These are phyloP conservation scores for Heliothis subflexa DNA, from an alignment of 1,140 invertebrate species.

Conservation along the genomic window DNA sequence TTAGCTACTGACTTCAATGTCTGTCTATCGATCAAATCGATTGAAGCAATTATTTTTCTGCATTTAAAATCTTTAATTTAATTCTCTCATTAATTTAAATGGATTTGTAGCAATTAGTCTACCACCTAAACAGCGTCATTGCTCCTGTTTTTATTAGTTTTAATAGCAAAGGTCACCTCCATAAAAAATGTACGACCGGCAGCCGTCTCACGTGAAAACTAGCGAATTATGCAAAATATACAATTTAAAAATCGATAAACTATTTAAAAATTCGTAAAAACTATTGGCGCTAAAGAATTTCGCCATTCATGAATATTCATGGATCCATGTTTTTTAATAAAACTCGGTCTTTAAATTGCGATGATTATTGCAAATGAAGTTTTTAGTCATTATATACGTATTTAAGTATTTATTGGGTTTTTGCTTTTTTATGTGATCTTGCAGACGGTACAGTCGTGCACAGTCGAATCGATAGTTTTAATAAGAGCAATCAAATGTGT, in stretches of 20 bases:
- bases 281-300: conserved; percentile 19
- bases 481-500: conserved; percentile 13
- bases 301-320: conserved; percentile 39
- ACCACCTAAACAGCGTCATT: too few species aligned
- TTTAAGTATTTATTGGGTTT: conserved; percentile 28
- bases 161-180: background rate
- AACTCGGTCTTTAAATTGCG: background rate
- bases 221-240: conserved; percentile 20
- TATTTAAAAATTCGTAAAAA: conserved; percentile 33
- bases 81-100: too few species aligned
- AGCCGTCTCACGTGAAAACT: conserved; percentile 1
- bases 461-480: background rate
- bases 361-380: conserved; percentile 32
- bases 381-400: conserved; percentile 21
- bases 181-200: background rate
- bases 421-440: background rate
- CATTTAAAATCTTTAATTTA: too few species aligned
- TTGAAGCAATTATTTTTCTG: too few species aligned
- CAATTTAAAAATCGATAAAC: conserved; percentile 20
- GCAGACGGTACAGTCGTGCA: conserved; percentile 20
- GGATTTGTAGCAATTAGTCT: too few species aligned
- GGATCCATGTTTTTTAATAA: conserved; percentile 7
- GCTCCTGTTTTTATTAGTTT: background rate
- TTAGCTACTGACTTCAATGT: too few species aligned
- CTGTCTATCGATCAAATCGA: too few species aligned